These are phyloP conservation scores for Silurus asotus DNA, from an alignment of 2,113 vertebrate species.

Conservation along the genomic window DNA sequence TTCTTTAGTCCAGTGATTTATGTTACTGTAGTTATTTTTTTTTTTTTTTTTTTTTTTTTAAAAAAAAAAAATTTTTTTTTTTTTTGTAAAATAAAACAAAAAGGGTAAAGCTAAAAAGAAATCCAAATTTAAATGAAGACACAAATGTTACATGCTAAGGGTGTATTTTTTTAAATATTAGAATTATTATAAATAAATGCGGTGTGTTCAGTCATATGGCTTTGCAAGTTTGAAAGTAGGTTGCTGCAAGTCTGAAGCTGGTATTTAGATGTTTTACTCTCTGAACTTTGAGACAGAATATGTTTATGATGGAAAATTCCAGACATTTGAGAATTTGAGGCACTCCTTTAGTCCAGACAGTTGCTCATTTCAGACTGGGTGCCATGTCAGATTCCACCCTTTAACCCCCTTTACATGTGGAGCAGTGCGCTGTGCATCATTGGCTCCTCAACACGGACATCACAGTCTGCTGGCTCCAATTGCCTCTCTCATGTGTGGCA, in stretches of 20 bases:
- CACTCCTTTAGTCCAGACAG: not conserved
- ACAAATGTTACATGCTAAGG: not conserved
- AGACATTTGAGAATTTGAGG: conserved; percentile 4
- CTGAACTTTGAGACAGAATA: not conserved
- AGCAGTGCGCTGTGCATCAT: conserved; percentile 48
- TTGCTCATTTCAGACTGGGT: conserved; percentile 20
- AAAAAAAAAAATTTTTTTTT: too few relatives aligned
- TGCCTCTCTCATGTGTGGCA: conserved; percentile 58
- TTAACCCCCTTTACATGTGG: conserved; percentile 6
- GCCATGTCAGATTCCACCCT: conserved; percentile 20
- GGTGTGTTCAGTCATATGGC: not conserved
- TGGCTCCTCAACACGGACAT: conserved; percentile 46
- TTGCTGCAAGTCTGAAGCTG: not conserved
- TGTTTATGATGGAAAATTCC: conserved; percentile 2
- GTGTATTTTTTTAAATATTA: not conserved
- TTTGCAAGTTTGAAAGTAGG: not conserved
- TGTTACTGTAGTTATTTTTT: not conserved
- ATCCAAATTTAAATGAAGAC: not conserved
- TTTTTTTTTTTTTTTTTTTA: too few relatives aligned
- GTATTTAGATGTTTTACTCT: not conserved
- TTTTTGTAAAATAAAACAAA: too few relatives aligned
- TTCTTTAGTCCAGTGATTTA: not conserved
- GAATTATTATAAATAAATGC: not conserved
- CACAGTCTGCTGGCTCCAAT: conserved; percentile 51
- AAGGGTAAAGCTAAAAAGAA: not conserved